These are phyloP conservation scores for Drosophila tanythrix DNA, from an alignment of 2,888 invertebrate species.

Conservation along the genomic window DNA sequence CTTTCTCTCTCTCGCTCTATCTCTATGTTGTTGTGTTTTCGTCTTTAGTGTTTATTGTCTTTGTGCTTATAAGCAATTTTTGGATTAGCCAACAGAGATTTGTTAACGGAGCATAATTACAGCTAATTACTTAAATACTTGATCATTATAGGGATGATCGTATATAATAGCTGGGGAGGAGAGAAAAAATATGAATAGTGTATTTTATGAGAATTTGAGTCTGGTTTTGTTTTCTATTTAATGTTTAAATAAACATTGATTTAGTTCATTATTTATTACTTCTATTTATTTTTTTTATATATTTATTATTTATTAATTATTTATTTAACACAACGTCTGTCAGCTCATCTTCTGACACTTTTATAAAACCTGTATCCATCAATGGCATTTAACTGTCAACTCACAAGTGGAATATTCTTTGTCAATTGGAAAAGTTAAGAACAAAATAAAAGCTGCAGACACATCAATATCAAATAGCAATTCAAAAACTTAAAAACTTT, in stretches of 20 bases:
- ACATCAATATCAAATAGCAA: constrained; percentile 52
- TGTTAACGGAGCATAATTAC: constrained; percentile 38
- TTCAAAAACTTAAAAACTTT: constrained; percentile 53
- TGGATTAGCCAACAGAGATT: constrained; percentile 49
- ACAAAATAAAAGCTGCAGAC: constrained; percentile 25
- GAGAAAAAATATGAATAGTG: neutral
- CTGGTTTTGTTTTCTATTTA: neutral
- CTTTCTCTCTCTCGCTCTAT: constrained; percentile 1
- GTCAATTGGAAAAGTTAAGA: constrained; percentile 31
- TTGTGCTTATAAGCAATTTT: constrained; percentile 45
- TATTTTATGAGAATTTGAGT: neutral
- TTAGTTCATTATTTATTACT: neutral
- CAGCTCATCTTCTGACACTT: no score
- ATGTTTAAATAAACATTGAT: neutral
- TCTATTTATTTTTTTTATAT: neutral
- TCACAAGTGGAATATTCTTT: constrained; percentile 3
- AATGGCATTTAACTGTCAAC: constrained; percentile 4
- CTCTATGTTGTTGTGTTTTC: neutral
- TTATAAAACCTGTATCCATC: constrained; percentile 1
- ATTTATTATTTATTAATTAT: neutral
- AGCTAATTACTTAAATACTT: constrained; percentile 42
- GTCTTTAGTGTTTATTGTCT: constrained; percentile 18
- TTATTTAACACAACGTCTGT: neutral
- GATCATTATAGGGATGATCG: constrained; percentile 1
- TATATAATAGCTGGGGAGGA: neutral